Conservation (phyloP, 2,888 invertebrate genomes). For the Entomobrya proxima region DNA sequence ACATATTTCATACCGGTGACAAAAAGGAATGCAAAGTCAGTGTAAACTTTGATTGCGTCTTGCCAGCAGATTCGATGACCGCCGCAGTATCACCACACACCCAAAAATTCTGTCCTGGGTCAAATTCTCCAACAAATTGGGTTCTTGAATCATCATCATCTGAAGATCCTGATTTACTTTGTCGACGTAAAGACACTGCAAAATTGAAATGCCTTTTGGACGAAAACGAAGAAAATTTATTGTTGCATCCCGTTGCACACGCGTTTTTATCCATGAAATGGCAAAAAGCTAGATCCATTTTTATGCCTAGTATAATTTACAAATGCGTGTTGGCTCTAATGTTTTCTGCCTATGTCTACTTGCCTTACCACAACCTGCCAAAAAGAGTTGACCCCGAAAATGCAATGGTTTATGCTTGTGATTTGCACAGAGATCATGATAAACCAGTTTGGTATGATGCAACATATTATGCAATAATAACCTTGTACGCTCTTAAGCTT, state of each 20-base stretch:
- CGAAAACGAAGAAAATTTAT: slow-evolving; percentile 80
- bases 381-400: not conserved
- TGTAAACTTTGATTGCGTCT: slow-evolving; percentile 79
- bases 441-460: not conserved
- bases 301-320: slow-evolving; percentile 86
- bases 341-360: slow-evolving; percentile 84
- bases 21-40: slow-evolving; percentile 87
- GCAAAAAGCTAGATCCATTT: slow-evolving; percentile 88
- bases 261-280: slow-evolving; percentile 90
- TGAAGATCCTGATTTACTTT: too few species aligned
- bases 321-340: slow-evolving; percentile 84
- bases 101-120: not conserved
- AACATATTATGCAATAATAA: not conserved
- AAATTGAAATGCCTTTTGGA: slow-evolving; percentile 53
- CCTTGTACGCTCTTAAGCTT: slow-evolving; percentile 64
- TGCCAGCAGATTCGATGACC: too few species aligned
- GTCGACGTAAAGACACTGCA: slow-evolving; percentile 41
- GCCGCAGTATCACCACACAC: too few species aligned
- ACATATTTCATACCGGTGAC: not conserved
- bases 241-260: slow-evolving; percentile 90
- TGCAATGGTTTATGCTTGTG: too few species aligned
- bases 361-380: slow-evolving; percentile 14
- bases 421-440: not conserved
- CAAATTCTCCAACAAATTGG: too few species aligned
- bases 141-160: too few species aligned